Percentiles rank a stretch among this genome's conserved stretches.
Evolutionary conservation across 2,113 vertebrate genomes (phyloP).

Genomic region (Alethe diademata): DNA sequence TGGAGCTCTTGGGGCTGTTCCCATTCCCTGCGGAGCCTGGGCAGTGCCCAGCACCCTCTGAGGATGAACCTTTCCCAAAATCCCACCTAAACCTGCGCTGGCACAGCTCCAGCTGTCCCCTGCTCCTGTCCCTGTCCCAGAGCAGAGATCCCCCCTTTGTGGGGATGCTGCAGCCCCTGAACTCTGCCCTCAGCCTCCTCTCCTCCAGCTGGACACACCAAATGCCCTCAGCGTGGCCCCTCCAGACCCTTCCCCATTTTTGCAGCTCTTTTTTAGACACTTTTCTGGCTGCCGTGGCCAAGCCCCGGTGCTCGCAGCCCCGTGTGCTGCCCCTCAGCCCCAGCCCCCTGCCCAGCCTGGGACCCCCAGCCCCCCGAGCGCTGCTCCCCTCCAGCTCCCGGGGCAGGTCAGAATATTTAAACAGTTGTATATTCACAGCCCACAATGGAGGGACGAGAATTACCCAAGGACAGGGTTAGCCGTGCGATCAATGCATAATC

Average conservation of each 20-base stretch:
- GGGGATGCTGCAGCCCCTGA: neutral
- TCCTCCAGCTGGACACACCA: neutral
- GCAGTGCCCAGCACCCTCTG: neutral
- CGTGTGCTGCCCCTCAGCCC: neutral
- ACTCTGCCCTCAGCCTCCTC: neutral
- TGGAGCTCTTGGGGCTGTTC: neutral
- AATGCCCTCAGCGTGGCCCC: neutral
- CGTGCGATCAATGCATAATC: conserved; percentile 82
- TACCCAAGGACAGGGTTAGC: conserved; percentile 75
- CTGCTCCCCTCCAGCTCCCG: conserved; percentile 57
- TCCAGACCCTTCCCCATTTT: neutral
- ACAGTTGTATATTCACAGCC: conserved; percentile 76
- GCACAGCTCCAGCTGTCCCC: neutral
- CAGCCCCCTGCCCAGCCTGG: neutral
- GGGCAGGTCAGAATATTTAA: conserved; percentile 79
- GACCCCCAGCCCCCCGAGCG: conserved; percentile 36
- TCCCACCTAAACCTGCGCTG: fast-evolving
- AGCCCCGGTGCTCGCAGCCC: fast-evolving
- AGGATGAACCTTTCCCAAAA: neutral
- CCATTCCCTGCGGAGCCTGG: neutral
- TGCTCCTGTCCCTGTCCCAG: neutral
- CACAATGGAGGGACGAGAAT: conserved; percentile 67
- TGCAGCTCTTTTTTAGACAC: neutral
- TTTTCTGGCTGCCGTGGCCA: neutral
- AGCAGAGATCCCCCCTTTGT: neutral